These are phyloP conservation scores for Pseudopleuronectes americanus DNA, from an alignment of 2,797 vertebrate species.

Conservation along the genomic window DNA sequence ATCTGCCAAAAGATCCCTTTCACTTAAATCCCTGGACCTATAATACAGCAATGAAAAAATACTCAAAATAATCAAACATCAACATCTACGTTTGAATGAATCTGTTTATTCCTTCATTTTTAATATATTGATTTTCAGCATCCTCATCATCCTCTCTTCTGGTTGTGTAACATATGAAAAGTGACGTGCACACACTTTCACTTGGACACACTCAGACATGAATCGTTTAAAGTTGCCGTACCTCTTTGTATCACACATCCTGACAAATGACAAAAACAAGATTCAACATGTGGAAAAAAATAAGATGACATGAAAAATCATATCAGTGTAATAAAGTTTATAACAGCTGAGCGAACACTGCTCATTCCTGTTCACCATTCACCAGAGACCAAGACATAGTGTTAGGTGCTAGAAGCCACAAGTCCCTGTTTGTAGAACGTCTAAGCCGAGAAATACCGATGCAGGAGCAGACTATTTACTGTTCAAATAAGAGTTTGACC, in stretches of 20 bases:
- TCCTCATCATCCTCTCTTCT: conserved; percentile 30
- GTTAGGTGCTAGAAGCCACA: conserved; percentile 46
- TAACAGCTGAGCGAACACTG: conserved; percentile 17
- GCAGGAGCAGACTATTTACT: conserved; percentile 10
- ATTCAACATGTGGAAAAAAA: conserved; percentile 43
- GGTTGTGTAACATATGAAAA: conserved; percentile 34
- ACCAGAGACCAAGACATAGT: conserved; percentile 45
- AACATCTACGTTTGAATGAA: neutral
- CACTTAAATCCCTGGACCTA: no score
- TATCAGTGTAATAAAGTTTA: conserved; percentile 38
- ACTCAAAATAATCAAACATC: neutral
- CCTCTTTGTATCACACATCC: conserved; percentile 16
- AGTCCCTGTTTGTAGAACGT: conserved; percentile 22
- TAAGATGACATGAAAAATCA: conserved; percentile 30
- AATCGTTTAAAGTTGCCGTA: conserved; percentile 11
- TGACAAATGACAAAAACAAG: conserved; percentile 10
- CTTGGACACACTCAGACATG: conserved; percentile 11
- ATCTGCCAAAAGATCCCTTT: no score
- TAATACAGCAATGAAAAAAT: neutral
- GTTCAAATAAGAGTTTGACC: neutral
- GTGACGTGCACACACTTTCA: conserved; percentile 36
- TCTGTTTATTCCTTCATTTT: conserved; percentile 64
- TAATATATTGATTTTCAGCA: conserved; percentile 50
- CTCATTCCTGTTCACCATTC: conserved; percentile 15
- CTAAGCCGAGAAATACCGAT: conserved; percentile 1